Percentiles rank a stretch among this genome's conserved stretches.
Evolutionary conservation across 2,797 vertebrate species (phyloP).

Genomic region (Sebastes minor): DNA sequence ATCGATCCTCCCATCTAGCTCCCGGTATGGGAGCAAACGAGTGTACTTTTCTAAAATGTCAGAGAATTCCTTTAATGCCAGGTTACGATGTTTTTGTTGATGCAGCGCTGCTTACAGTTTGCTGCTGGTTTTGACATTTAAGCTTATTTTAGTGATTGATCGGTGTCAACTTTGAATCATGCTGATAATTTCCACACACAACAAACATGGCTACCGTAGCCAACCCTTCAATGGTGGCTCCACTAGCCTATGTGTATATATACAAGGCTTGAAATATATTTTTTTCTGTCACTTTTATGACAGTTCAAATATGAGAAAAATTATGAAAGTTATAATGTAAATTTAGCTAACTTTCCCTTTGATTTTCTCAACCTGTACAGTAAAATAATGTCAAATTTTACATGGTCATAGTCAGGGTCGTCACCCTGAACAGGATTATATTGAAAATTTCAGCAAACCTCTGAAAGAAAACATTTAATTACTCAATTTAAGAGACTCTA

Average conservation of each 20-base stretch:
- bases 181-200: not conserved
- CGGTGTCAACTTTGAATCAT: not conserved
- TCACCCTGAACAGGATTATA: no score
- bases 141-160: not conserved
- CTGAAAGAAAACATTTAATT: no score
- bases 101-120: not conserved
- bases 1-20: not conserved
- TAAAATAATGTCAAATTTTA: not conserved
- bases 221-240: not conserved
- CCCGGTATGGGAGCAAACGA: not conserved
- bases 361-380: not conserved
- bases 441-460: no score
- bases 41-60: not conserved
- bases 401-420: no score
- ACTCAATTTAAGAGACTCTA: no score
- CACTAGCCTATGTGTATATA: not conserved
- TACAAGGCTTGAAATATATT: not conserved
- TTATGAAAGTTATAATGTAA: not conserved
- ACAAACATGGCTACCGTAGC: not conserved
- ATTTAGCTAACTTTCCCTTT: not conserved
- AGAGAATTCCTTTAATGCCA: not conserved
- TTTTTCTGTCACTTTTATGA: not conserved
- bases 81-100: not conserved
- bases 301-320: not conserved
- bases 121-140: not conserved